These are phyloP conservation scores for Marcusenius ussheri DNA, from an alignment of 2,113 vertebrate genomes.

Conservation along the genomic window DNA sequence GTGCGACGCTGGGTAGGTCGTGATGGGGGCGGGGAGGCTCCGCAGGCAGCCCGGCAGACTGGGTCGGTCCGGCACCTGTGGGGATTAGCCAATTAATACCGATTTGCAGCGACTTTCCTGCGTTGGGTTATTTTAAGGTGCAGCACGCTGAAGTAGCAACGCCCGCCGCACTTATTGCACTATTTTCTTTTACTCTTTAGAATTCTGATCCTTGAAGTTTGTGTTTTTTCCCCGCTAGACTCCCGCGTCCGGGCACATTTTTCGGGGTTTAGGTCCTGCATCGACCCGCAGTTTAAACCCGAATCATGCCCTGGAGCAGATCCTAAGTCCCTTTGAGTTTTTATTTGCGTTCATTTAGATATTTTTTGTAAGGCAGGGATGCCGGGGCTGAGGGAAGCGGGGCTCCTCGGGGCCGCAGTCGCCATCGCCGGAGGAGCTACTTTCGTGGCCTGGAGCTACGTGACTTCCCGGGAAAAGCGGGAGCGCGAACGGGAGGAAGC, in stretches of 20 bases:
- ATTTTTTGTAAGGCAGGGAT: conserved; percentile 36
- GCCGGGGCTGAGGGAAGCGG: conserved; percentile 43
- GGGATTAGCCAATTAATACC: not conserved
- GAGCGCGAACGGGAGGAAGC: not conserved
- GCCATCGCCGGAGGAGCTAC: conserved; percentile 53
- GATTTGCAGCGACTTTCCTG: not conserved
- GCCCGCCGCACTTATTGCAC: not conserved
- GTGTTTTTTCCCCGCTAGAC: not conserved
- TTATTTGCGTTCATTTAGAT: not conserved
- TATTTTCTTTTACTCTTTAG: not conserved
- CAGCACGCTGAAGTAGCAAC: not conserved
- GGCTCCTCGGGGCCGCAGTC: conserved; percentile 47
- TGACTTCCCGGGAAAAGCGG: conserved; percentile 20
- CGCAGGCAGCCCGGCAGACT: not conserved
- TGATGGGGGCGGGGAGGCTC: not conserved
- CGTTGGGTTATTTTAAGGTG: not conserved
- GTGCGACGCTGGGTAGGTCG: not conserved
- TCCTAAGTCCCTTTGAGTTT: not conserved
- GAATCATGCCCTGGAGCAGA: not conserved
- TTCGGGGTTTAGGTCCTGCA: not conserved
- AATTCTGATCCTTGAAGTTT: not conserved
- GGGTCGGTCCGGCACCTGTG: not conserved
- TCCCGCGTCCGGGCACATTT: not conserved
- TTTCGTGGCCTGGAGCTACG: conserved; percentile 51
- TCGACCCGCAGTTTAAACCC: not conserved